Evolutionary conservation across 2,797 vertebrate species (phyloP), one percentile per base, ranked within the genome.

Genomic region (Ctenopoma kingsleyae): DNA sequence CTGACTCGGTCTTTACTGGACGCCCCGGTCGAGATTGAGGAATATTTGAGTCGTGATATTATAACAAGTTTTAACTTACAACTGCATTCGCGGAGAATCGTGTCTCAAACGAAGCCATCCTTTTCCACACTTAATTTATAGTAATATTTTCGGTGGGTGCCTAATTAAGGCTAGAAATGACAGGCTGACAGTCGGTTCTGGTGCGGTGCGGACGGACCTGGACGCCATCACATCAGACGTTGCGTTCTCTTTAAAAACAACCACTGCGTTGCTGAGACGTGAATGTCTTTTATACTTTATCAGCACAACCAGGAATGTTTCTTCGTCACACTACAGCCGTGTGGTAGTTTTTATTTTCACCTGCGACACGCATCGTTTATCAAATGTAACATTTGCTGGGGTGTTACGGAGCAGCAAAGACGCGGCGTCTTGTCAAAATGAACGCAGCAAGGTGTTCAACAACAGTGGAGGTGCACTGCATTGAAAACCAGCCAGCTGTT

Each of bases 151-250:
- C 11, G n/a, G 43, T 41, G 49, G 44, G 44, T n/a, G 0, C 47
- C 2, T 69, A 2, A 71, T 36, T 20, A 0, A 43, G 78, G 76
- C 50, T 44, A 1, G 43, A 51, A 44, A 47, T 75, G 74, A 60
- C 65, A 75, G 71, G 6, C 70, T 81, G 80, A 85, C 75, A 10
- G 62, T 75, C 64, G 87, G 89, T 90, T 89, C 85, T 90, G 90
- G 82, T 90, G 50, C 78, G 69, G 87, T 86, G 78, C 83, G 86
- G 87, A 89, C 87, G 82, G 87, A 90, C 52, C 82, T 89, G 71
- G 90, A 86, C 90, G 90, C 91, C 92, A 89, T 91, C 90, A 87
- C 82, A 86, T 75, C 87, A 90, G 83, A 89, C 87, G 81, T 83
- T 90, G 86, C 88, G 90, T 88, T 86, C 66, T 86, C 56, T 61